Percentiles rank a stretch among this genome's conserved stretches.
These are phyloP conservation scores for Drosophila kepulauana DNA, from an alignment of 1,140 invertebrate genomes.

Conservation along the genomic window DNA sequence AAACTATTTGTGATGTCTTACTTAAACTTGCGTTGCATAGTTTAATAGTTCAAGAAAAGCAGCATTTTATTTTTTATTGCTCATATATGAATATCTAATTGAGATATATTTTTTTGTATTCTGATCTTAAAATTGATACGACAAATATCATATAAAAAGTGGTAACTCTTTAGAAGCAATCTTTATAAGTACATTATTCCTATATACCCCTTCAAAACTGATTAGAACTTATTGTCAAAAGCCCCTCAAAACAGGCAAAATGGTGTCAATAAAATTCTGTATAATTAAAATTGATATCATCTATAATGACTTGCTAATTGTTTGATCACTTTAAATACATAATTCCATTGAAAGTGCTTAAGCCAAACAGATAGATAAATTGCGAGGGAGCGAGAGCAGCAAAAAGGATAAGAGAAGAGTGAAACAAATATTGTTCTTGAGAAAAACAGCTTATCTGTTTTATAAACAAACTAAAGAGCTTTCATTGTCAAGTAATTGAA, in stretches of 20 bases:
- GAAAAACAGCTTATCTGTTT: not conserved
- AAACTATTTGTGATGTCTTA: too few relatives aligned
- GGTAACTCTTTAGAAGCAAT: too few relatives aligned
- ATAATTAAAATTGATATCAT: conserved; percentile 16
- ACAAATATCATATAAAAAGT: too few relatives aligned
- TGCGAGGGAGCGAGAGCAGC: not conserved
- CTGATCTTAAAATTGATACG: too few relatives aligned
- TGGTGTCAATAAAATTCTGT: not conserved
- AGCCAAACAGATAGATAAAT: not conserved
- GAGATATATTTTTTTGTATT: too few relatives aligned
- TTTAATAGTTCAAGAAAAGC: too few relatives aligned
- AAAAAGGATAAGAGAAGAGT: not conserved
- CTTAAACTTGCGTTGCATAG: too few relatives aligned
- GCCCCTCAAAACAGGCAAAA: not conserved
- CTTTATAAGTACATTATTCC: too few relatives aligned
- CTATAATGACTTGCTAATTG: conserved; percentile 11
- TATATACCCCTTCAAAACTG: not conserved
- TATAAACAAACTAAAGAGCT: not conserved
- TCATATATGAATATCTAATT: too few relatives aligned
- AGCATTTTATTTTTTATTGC: too few relatives aligned
- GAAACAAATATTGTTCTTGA: not conserved
- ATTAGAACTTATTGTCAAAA: not conserved
- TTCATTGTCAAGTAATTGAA: not conserved
- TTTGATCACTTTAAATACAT: not conserved
- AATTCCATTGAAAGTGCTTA: not conserved